Percentiles rank a stretch among this genome's conserved stretches.
phyloP scores from a whole-genome alignment of 1,140 invertebrate genomes.

The Colletes gigas region DNA sequence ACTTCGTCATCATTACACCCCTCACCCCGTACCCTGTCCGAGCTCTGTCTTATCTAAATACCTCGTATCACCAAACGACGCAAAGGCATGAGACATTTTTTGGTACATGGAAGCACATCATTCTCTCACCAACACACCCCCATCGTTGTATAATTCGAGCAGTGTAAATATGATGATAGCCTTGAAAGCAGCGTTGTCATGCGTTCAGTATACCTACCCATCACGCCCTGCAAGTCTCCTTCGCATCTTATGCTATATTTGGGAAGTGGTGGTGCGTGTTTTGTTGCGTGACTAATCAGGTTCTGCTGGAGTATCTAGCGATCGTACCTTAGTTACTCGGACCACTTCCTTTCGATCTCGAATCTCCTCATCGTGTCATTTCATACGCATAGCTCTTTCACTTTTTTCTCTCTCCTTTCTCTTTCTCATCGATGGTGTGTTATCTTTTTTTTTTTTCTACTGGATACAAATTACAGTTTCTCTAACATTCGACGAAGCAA shows the following conservation, averaged over 20 bases:
- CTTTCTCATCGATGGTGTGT: not conserved
- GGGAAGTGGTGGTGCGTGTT: slow-evolving; percentile 28
- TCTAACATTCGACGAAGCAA: too few relatives aligned
- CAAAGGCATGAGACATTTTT: slow-evolving; percentile 47
- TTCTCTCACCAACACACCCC: slow-evolving; percentile 49
- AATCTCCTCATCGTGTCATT: not conserved
- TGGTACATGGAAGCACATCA: slow-evolving; percentile 55
- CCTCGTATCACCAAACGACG: slow-evolving; percentile 25
- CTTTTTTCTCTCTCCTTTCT: too few relatives aligned
- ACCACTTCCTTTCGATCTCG: not conserved
- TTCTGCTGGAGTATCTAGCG: too few relatives aligned
- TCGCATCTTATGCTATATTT: not conserved
- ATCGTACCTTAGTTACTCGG: not conserved
- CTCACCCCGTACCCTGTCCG: not conserved
- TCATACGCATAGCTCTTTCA: not conserved
- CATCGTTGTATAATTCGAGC: slow-evolving; percentile 27
- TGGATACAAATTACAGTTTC: too few relatives aligned
- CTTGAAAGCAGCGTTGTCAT: slow-evolving; percentile 3
- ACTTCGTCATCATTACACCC: slow-evolving; percentile 64
- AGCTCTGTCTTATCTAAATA: not conserved
- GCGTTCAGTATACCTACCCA: slow-evolving; percentile 18
- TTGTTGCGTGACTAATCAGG: slow-evolving; percentile 25
- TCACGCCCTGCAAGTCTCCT: slow-evolving; percentile 8
- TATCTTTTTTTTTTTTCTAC: too few relatives aligned
- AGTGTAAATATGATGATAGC: slow-evolving; percentile 51